phyloP scores from a whole-genome alignment of 1,140 invertebrate genomes.

The Danaus melanippus region DNA sequence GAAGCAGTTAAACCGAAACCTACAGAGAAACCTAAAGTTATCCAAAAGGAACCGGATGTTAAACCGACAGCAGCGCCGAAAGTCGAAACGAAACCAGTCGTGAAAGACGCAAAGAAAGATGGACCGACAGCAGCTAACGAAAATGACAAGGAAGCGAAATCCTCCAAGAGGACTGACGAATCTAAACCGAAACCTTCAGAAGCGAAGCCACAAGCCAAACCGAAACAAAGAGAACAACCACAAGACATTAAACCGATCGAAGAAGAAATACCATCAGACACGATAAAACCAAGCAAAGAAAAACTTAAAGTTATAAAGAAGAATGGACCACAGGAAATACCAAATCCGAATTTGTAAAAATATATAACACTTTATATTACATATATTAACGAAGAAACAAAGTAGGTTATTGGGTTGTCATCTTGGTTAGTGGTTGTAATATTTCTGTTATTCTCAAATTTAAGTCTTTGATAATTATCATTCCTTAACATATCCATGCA shows the following conservation, averaged over 20 bases:
- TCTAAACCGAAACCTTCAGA: constrained; percentile 15
- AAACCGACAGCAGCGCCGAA: constrained; percentile 18
- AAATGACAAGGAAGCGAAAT: constrained; percentile 10
- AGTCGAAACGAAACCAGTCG: constrained; percentile 7
- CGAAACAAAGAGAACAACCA: constrained; percentile 7
- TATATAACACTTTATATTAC: no score
- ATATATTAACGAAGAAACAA: no score
- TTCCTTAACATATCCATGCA: no score
- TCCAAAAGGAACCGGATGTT: constrained; percentile 14
- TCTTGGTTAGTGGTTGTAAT: no score
- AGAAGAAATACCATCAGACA: constrained; percentile 72
- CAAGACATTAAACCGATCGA: constrained; percentile 67
- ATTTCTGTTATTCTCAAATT: no score
- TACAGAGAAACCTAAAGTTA: constrained; percentile 16
- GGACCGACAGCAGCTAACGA: constrained; percentile 17
- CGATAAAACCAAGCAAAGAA: constrained; percentile 68
- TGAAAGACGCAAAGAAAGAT: constrained; percentile 6
- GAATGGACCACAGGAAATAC: constrained; percentile 67
- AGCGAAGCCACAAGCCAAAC: constrained; percentile 13
- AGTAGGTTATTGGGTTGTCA: no score
- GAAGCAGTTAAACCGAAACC: constrained; percentile 16
- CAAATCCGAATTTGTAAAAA: constrained; percentile 38
- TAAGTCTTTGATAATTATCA: no score
- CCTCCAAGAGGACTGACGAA: not conserved
- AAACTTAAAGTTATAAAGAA: constrained; percentile 75